Conservation (phyloP, 1,140 invertebrate genomes). For the Eubasilissa regina region DNA sequence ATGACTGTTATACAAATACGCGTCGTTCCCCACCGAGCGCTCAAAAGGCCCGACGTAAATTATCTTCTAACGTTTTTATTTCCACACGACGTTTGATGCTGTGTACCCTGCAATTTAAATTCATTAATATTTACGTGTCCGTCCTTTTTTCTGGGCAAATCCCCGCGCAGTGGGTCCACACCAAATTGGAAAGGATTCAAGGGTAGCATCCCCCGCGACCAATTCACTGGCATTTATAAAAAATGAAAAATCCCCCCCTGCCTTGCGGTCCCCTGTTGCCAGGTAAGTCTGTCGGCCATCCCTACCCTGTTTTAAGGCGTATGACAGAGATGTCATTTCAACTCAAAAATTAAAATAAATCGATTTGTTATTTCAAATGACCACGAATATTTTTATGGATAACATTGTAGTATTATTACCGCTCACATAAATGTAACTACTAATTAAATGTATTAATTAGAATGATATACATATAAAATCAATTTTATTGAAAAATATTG, state of each 20-base stretch:
- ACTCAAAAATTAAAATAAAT: too few species aligned
- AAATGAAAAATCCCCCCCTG: constrained; percentile 3
- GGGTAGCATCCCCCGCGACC: constrained; percentile 48
- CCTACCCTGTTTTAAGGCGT: too few species aligned
- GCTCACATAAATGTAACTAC: too few species aligned
- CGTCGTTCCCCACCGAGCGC: not conserved
- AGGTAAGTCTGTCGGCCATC: not conserved
- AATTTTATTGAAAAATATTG: too few species aligned
- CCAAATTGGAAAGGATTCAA: constrained; percentile 55
- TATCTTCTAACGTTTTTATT: constrained; percentile 15
- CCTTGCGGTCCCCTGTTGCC: constrained; percentile 2
- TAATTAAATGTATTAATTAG: too few species aligned
- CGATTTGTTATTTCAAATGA: too few species aligned
- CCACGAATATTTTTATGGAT: too few species aligned
- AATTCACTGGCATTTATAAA: constrained; percentile 27
- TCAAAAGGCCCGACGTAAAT: not conserved
- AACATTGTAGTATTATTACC: too few species aligned
- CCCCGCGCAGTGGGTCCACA: constrained; percentile 35
- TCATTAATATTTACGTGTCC: constrained; percentile 56
- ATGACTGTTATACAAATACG: too few species aligned
- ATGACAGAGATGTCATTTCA: too few species aligned
- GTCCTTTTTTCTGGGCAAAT: constrained; percentile 45
- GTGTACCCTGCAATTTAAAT: constrained; percentile 53
- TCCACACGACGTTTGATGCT: constrained; percentile 17
- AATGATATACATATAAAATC: too few species aligned